Evolutionary conservation across 2,113 vertebrate species (phyloP).

Genomic region (Podarcis cretensis): DNA sequence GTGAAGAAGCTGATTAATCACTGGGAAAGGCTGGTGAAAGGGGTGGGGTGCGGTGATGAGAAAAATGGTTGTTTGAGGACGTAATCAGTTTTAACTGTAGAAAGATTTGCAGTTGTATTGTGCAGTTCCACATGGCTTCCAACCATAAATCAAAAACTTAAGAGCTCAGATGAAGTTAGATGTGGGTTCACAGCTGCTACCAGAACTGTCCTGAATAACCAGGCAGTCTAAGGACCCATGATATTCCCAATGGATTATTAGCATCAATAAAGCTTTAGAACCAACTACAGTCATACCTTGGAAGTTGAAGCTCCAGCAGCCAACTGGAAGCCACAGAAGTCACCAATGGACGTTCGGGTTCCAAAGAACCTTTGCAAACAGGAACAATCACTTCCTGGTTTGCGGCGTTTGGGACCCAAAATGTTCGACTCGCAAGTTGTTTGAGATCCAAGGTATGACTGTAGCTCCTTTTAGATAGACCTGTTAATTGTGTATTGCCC

Average conservation of each 20-base stretch:
- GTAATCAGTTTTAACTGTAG: neutral
- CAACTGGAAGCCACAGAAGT: too few species aligned
- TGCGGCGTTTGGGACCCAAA: too few species aligned
- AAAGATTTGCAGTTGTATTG: neutral
- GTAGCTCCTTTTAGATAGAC: neutral
- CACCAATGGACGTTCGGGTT: too few species aligned
- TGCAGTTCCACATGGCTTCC: neutral
- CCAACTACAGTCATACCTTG: too few species aligned
- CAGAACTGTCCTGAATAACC: neutral
- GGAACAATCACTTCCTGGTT: too few species aligned
- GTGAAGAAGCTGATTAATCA: slow-evolving; percentile 1
- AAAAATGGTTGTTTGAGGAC: neutral
- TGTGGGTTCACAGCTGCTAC: neutral
- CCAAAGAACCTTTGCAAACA: too few species aligned
- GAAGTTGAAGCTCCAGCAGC: too few species aligned
- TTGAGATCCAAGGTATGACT: too few species aligned
- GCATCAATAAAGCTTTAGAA: neutral
- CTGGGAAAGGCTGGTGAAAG: neutral
- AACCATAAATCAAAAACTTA: neutral
- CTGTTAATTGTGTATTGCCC: neutral
- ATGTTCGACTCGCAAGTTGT: too few species aligned
- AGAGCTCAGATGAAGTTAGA: neutral
- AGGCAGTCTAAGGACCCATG: neutral
- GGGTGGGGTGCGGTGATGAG: neutral
- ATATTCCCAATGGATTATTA: neutral